Percentiles rank a stretch among this genome's conserved stretches.
These are phyloP conservation scores for Serrognathus titanus DNA, from an alignment of 2,888 invertebrate genomes.

Conservation along the genomic window DNA sequence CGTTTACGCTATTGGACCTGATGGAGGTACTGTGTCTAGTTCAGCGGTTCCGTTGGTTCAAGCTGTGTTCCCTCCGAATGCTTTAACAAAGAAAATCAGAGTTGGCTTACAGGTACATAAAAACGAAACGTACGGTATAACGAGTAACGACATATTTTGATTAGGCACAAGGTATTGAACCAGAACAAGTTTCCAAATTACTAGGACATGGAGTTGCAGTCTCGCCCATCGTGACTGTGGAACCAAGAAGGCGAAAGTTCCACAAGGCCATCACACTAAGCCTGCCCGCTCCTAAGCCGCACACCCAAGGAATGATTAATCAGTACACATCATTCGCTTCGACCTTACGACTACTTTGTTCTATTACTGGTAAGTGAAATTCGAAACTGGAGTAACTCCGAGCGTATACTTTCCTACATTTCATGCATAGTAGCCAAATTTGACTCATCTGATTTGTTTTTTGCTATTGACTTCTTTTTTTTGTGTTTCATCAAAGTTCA, in stretches of 20 bases:
- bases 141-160: no score
- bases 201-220: constrained; percentile 96
- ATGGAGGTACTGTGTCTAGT: constrained; percentile 95
- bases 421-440: not conserved
- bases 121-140: no score
- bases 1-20: constrained; percentile 94
- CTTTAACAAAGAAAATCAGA: constrained; percentile 98
- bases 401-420: not conserved
- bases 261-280: constrained; percentile 97
- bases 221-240: constrained; percentile 96
- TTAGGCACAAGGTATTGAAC: constrained; percentile 87
- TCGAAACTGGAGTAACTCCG: not conserved
- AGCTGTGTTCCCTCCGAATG: constrained; percentile 86
- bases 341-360: constrained; percentile 87
- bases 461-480: not conserved
- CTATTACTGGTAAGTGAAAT: constrained; percentile 74
- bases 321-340: constrained; percentile 77
- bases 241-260: constrained; percentile 96
- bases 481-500: no score
- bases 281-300: constrained; percentile 77
- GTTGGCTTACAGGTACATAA: constrained; percentile 83
- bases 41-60: constrained; percentile 86
- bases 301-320: constrained; percentile 72
- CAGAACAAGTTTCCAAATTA: constrained; percentile 79
- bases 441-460: not conserved